Evolutionary conservation across 2,888 invertebrate genomes (phyloP), one percentile per base, ranked within the genome.

Genomic region (Cheilosia vernalis): DNA sequence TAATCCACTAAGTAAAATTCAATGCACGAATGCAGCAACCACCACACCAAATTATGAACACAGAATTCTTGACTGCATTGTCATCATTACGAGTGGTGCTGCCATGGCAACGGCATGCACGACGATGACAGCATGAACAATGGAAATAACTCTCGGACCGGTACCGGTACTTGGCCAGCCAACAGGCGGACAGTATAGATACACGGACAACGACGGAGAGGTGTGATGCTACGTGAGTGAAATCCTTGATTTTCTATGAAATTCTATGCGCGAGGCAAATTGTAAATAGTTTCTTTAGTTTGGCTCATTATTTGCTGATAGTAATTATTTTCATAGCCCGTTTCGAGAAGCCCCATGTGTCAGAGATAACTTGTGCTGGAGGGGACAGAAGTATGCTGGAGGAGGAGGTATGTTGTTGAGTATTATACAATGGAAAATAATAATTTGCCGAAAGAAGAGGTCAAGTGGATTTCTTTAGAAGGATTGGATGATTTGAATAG

Each of bases 1-100:
- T 58, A 76, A 70, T 66, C 58, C 30, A 51, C 58, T 66, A 63
- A 74, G 64, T 84, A 84, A 55, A 64, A 84, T 84, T 84, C 84
- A 47, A 21, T 49, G 79, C 79, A 84, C 79, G 84, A 51, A 24
- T 19, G 37, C 51, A 67, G 64, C 30, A 58, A 21, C 63, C 60
- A 30, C 67, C 60, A 73, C 58, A 64, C 84, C 79, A 84, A 84
- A 84, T 74, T 74, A 79, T 79, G 79, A 69, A 74, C 64, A 80
- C 73, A 70, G 74, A 79, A 84, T 79, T 84, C 84, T 80, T 84
- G 69, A 66, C 60, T 84, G 64, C 61, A 79, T 60, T 79, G 84
- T 84, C 84, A 74, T 66, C 74, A 47, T 17, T 17, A 40, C 33
- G 15, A 37, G 17, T 33, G 7, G 17, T 33, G 7, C 42, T 42